Conservation (phyloP, 2,797 vertebrate species). For the Sylvia borin region DNA sequence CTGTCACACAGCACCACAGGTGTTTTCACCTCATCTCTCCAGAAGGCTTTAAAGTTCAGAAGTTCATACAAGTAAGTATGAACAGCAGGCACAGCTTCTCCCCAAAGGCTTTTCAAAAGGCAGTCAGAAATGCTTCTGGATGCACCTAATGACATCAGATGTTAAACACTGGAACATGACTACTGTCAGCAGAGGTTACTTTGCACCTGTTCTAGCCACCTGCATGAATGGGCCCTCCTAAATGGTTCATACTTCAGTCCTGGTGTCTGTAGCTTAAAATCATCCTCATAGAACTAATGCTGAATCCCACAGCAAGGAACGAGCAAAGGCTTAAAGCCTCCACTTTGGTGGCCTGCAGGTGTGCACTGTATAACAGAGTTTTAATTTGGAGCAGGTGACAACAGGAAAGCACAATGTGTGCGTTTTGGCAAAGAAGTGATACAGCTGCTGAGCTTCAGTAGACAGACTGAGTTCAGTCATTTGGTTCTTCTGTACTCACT, state of each 20-base stretch:
- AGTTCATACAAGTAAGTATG: background rate
- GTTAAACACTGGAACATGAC: background rate
- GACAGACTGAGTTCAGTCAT: background rate
- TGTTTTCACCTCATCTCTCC: background rate
- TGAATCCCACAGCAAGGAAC: background rate
- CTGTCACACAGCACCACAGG: background rate
- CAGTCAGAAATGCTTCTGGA: background rate
- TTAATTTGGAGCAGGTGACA: background rate
- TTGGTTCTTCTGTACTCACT: background rate
- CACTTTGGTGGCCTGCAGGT: conserved; percentile 1
- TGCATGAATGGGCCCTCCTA: background rate
- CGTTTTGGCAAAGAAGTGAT: background rate
- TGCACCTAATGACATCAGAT: background rate
- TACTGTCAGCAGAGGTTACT: background rate
- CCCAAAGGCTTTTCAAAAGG: background rate
- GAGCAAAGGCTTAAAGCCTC: background rate
- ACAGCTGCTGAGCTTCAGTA: background rate
- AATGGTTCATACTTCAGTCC: background rate
- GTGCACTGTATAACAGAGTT: background rate
- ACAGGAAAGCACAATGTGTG: background rate
- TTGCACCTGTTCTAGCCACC: background rate
- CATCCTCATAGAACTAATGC: background rate
- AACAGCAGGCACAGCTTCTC: background rate
- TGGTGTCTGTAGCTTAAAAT: background rate
- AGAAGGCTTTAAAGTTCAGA: background rate